A percentile compares a stretch with the other conserved stretches of the same genome.
These are phyloP conservation scores for Hippocampus zosterae DNA, from an alignment of 2,113 vertebrate species.

Conservation along the genomic window DNA sequence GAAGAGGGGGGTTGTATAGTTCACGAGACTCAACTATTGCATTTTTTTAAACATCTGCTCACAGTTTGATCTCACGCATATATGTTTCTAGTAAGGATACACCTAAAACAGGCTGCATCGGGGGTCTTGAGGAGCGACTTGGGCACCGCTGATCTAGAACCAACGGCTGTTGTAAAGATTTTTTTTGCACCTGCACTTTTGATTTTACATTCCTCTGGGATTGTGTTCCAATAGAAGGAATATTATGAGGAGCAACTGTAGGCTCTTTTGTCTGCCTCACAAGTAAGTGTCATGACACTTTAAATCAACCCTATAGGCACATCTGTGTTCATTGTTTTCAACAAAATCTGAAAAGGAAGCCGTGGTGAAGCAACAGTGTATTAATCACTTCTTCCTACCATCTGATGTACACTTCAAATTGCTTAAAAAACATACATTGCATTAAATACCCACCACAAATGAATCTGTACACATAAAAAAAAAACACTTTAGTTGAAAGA, in stretches of 20 bases:
- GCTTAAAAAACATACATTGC: not conserved
- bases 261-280: not conserved
- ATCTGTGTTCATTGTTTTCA: not conserved
- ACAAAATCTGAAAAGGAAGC: not conserved
- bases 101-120: too few relatives aligned
- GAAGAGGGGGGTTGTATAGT: slow-evolving; percentile 35
- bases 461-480: too few relatives aligned
- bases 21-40: slow-evolving; percentile 35
- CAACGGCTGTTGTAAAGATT: not conserved
- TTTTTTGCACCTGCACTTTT: not conserved
- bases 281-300: not conserved
- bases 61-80: not conserved
- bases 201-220: not conserved
- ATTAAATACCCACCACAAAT: not conserved
- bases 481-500: not conserved
- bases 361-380: not conserved
- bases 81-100: too few relatives aligned
- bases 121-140: too few relatives aligned
- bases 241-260: not conserved
- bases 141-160: too few relatives aligned
- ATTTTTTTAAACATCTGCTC: not conserved
- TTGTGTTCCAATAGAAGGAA: not conserved
- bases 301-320: not conserved
- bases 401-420: not conserved
- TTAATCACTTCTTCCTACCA: not conserved